Evolutionary conservation across 2,113 vertebrate genomes (phyloP), one percentile per base, ranked within the genome.

Genomic region (Vireo altiloquus): DNA sequence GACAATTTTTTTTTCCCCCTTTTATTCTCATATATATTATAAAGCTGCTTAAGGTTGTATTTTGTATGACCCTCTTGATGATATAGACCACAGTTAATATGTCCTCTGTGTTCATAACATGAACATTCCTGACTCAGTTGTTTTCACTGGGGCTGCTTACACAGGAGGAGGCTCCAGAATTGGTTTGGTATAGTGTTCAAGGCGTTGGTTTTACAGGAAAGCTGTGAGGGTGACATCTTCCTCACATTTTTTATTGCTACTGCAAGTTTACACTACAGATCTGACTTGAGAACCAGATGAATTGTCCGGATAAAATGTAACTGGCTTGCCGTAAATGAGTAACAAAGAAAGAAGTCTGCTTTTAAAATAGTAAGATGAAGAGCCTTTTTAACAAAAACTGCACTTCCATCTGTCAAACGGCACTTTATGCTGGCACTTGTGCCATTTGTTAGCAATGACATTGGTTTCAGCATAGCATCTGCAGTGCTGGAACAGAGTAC

Each of bases 211-310:
- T 90, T 94, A 74, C 21, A 46, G 47, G 66, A 46, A 56, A 89
- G 61, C 35, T 44, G 23, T 0, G 39, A 49, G 52, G 63, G 44
- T 53, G 40, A 52, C 79, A 75, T 74, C 54, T 83, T 88, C 78
- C 56, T 66, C 39, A 18, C 33, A 11, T n/a, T 82, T 87, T 92
- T 84, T 87, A 56, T 90, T 86, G 24, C 49, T 56, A 2, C 52
- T 95, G 44, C 82, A 76, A 85, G 60, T 92, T 77, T 93, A 65
- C 49, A 5, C 70, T 53, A 35, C 82, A 91, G 95, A 97, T 96
- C 94, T 89, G 91, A 79, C 71, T 97, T 47, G 86, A 93, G 85
- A 95, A 60, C 15, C 66, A 88, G 95, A 97, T 91, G 87, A 92
- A 87, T 82, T 72, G 78, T 87, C 88, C 69, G 86, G 85, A 90